Percentiles rank a stretch among this genome's conserved stretches.
Conservation (phyloP, 1,140 invertebrate genomes). For the Drosophila hydei region DNA sequence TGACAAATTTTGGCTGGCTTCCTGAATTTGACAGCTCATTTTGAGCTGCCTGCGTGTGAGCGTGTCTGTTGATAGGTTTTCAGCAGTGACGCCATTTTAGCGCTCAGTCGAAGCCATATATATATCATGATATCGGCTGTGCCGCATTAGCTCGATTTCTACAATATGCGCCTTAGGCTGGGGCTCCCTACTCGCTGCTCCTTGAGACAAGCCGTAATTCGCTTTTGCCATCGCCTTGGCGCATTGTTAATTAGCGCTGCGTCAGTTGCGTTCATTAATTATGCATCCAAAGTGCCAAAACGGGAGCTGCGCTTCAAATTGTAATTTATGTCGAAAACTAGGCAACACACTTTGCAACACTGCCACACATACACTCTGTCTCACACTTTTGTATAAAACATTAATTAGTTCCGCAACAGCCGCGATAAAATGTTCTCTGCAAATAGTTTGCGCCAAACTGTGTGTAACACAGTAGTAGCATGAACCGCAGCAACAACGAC, state of each 20-base stretch:
- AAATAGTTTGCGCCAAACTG: conserved; percentile 25
- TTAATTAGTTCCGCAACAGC: conserved; percentile 49
- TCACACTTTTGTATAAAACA: conserved; percentile 26
- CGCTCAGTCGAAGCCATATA: conserved; percentile 32
- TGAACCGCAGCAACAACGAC: not conserved
- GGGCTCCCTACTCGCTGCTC: not conserved
- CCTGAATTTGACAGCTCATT: conserved; percentile 40
- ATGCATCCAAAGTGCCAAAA: conserved; percentile 35
- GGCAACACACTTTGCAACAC: conserved; percentile 4
- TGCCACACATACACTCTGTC: not conserved
- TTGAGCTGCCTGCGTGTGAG: conserved; percentile 3
- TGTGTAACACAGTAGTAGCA: not conserved
- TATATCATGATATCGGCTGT: conserved; percentile 15
- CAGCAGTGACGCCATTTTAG: conserved; percentile 38
- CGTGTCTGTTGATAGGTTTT: conserved; percentile 24
- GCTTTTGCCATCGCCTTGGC: conserved; percentile 1
- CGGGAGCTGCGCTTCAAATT: conserved; percentile 22
- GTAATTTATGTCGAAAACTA: conserved; percentile 38
- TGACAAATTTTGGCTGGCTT: conserved; percentile 69
- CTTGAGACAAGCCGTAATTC: not conserved
- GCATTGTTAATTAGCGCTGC: conserved; percentile 45
- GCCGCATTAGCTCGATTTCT: conserved; percentile 18
- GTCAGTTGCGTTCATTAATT: conserved; percentile 38
- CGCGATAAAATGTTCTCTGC: conserved; percentile 25
- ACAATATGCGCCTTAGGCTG: conserved; percentile 4